Percentiles rank a stretch among this genome's conserved stretches.
Evolutionary conservation across 2,797 vertebrate genomes (phyloP).

Genomic region (Diceros bicornis): DNA sequence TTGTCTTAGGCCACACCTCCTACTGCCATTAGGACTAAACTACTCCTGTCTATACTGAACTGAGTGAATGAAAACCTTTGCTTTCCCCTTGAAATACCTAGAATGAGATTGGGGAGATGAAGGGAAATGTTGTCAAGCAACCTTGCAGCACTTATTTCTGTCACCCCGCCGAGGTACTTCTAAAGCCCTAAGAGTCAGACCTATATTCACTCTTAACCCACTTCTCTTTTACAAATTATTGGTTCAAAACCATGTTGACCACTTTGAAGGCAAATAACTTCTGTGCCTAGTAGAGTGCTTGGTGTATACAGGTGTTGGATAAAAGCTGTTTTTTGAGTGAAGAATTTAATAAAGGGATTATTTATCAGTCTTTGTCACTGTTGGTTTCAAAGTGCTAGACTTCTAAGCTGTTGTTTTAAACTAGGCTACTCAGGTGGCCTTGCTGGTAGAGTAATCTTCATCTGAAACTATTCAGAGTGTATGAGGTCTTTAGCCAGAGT

Average conservation of each 20-base stretch:
- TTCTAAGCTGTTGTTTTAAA: conserved; percentile 44
- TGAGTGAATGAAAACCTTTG: neutral
- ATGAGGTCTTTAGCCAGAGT: neutral
- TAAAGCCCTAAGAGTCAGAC: neutral
- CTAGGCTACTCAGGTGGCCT: neutral
- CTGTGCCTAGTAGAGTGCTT: neutral
- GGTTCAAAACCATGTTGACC: neutral
- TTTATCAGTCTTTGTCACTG: neutral
- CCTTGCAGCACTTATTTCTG: neutral
- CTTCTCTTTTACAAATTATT: neutral
- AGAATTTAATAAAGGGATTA: neutral
- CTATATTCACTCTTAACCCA: neutral
- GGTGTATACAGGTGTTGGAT: neutral
- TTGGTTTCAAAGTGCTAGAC: neutral
- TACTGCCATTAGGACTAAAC: neutral
- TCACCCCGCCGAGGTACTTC: neutral
- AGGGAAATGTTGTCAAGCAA: conserved; percentile 4
- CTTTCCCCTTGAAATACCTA: neutral
- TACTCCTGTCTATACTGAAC: neutral
- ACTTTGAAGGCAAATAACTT: neutral
- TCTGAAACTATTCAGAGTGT: neutral
- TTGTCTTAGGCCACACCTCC: neutral
- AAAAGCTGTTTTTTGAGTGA: conserved; percentile 13
- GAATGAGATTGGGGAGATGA: neutral
- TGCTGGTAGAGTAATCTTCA: neutral